A percentile compares a stretch with the other conserved stretches of the same genome.
Conservation (phyloP, 2,113 vertebrate species). For the Pterocles gutturalis region DNA sequence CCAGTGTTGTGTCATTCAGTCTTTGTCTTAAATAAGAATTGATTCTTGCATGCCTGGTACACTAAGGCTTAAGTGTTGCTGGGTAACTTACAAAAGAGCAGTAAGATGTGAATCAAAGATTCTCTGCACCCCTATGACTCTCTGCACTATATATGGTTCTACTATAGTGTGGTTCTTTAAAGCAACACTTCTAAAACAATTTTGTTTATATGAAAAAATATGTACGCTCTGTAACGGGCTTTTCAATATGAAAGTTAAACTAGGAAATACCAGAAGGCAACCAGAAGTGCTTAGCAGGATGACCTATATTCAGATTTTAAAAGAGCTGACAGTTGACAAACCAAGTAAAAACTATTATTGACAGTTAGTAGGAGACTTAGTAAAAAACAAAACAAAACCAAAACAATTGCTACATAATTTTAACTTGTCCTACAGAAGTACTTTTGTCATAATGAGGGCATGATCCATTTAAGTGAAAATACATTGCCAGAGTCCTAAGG, state of each 20-base stretch:
- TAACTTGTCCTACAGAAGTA: neutral
- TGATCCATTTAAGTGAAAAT: neutral
- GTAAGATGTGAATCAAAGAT: neutral
- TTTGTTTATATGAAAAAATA: neutral
- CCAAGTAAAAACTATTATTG: neutral
- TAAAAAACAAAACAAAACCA: neutral
- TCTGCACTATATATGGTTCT: neutral
- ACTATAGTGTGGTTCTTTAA: neutral
- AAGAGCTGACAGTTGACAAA: neutral
- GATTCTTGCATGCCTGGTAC: neutral
- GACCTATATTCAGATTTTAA: neutral
- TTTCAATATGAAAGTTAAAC: neutral
- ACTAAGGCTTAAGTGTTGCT: neutral
- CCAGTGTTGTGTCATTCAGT: neutral
- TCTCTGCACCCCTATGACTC: neutral
- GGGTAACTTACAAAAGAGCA: neutral
- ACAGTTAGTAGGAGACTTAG: neutral
- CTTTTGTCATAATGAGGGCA: neutral
- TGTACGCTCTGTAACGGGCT: neutral
- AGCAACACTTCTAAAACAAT: neutral
- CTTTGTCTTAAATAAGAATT: neutral
- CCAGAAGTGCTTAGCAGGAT: neutral
- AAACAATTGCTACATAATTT: neutral
- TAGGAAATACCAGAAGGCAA: neutral
- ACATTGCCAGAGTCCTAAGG: neutral